Evolutionary conservation across 2,888 invertebrate species (phyloP).

Genomic region (Leptinotarsa haldemani): DNA sequence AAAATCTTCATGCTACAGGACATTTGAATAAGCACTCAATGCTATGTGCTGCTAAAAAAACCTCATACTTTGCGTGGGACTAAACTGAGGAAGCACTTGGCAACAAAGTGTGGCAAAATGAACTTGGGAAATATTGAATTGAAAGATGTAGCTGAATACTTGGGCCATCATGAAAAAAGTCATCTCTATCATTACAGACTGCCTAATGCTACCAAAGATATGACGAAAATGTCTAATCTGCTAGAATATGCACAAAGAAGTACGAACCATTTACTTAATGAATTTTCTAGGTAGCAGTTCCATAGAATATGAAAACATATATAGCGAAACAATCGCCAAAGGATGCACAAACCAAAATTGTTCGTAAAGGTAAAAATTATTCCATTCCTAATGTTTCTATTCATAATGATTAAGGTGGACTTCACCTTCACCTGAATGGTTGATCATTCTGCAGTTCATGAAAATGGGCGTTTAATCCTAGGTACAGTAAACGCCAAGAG

Average conservation of each 20-base stretch:
- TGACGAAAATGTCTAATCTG: slow-evolving; percentile 29
- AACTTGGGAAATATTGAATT: slow-evolving; percentile 26
- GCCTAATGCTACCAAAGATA: slow-evolving; percentile 26
- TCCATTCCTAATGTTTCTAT: too few species aligned
- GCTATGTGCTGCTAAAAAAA: slow-evolving; percentile 30
- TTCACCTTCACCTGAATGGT: too few species aligned
- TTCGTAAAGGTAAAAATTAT: too few species aligned
- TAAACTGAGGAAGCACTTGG: slow-evolving; percentile 30
- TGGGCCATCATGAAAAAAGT: slow-evolving; percentile 27
- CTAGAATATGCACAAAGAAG: slow-evolving; percentile 29
- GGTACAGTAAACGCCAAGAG: too few species aligned
- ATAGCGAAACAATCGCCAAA: not conserved
- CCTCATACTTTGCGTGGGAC: slow-evolving; percentile 24
- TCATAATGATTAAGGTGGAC: too few species aligned
- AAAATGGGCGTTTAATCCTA: too few species aligned
- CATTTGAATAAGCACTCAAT: slow-evolving; percentile 19
- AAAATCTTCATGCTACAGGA: slow-evolving; percentile 6
- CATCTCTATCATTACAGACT: slow-evolving; percentile 23
- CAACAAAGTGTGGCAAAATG: slow-evolving; percentile 29
- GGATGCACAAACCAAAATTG: not conserved
- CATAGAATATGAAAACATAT: not conserved
- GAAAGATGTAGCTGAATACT: slow-evolving; percentile 27
- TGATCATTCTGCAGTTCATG: too few species aligned
- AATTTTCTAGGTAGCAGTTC: not conserved
- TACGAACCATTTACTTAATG: slow-evolving; percentile 6